Conservation (phyloP, 2,113 vertebrate genomes). For the Tor tambroides region DNA sequence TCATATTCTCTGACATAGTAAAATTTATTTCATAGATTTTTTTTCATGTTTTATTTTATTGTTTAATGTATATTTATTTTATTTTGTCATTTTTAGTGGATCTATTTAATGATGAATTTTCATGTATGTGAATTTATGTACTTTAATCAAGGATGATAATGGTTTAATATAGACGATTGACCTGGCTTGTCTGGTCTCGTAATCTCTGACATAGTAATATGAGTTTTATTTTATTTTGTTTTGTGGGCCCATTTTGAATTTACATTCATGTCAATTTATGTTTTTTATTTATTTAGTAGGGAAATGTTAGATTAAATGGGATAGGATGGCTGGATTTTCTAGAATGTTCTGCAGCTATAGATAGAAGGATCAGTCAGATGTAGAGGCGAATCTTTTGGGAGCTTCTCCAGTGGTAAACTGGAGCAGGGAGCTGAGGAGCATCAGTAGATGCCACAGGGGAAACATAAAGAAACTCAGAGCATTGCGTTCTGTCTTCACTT, state of each 20-base stretch:
- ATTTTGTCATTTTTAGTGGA: neutral
- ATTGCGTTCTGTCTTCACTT: neutral
- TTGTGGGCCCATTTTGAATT: neutral
- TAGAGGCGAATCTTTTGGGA: neutral
- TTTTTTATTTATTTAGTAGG: neutral
- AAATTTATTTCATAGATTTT: neutral
- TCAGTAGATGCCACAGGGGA: neutral
- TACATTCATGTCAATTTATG: neutral
- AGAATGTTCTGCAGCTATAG: neutral
- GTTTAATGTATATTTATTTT: neutral
- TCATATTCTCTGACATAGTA: neutral
- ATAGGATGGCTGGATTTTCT: neutral
- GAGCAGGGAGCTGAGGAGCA: constrained; percentile 26
- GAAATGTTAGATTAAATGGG: neutral
- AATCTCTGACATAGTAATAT: neutral
- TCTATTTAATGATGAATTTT: neutral
- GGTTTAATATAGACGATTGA: neutral
- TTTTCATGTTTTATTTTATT: neutral
- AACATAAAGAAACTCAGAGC: constrained; percentile 20
- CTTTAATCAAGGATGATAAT: neutral
- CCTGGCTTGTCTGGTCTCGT: neutral
- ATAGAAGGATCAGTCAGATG: neutral
- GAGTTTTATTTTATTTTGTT: neutral
- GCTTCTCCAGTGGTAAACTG: neutral
- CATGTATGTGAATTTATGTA: too few species aligned